A percentile compares a stretch with the other conserved stretches of the same genome.
phyloP scores from a whole-genome alignment of 2,888 invertebrate genomes.

The Hirtodrosophila cameraria region DNA sequence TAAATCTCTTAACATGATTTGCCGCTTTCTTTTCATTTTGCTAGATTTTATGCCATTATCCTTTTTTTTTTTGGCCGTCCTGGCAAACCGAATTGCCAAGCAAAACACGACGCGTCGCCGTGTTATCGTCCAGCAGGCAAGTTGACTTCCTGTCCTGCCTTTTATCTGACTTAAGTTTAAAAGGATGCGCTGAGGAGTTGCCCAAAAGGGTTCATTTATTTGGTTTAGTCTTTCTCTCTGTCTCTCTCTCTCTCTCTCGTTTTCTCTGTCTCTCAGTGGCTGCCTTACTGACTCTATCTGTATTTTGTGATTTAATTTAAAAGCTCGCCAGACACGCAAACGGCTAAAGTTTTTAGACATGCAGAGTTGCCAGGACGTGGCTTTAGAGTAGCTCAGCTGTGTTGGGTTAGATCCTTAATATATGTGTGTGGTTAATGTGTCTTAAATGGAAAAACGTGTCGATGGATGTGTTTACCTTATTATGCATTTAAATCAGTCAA shows the following conservation, averaged over 20 bases:
- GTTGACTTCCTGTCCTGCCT: slow-evolving; percentile 73
- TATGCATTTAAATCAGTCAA: slow-evolving; percentile 43
- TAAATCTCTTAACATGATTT: slow-evolving; percentile 82
- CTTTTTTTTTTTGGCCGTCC: slow-evolving; percentile 55
- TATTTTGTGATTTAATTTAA: slow-evolving; percentile 78
- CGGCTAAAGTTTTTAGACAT: slow-evolving; percentile 35
- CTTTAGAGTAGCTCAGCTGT: slow-evolving; percentile 23
- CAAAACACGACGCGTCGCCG: slow-evolving; percentile 40
- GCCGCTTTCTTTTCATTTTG: slow-evolving; percentile 80
- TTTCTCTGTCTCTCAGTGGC: slow-evolving; percentile 43
- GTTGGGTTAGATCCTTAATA: slow-evolving; percentile 27
- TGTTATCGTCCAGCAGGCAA: slow-evolving; percentile 52
- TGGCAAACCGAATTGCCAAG: slow-evolving; percentile 59
- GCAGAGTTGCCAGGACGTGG: slow-evolving; percentile 34
- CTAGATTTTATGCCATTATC: slow-evolving; percentile 78
- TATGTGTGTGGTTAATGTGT: slow-evolving; percentile 59
- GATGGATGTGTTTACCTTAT: slow-evolving; percentile 45
- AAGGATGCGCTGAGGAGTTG: slow-evolving; percentile 52
- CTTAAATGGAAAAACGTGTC: slow-evolving; percentile 73
- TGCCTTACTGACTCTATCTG: slow-evolving; percentile 64
- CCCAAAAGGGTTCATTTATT: slow-evolving; percentile 78
- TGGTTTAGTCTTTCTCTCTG: slow-evolving; percentile 70
- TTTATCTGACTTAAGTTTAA: slow-evolving; percentile 63
- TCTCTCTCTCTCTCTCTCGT: no score
- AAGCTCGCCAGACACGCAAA: slow-evolving; percentile 52